Evolutionary conservation across 2,888 invertebrate genomes (phyloP).

Genomic region (Andrena bicolor): DNA sequence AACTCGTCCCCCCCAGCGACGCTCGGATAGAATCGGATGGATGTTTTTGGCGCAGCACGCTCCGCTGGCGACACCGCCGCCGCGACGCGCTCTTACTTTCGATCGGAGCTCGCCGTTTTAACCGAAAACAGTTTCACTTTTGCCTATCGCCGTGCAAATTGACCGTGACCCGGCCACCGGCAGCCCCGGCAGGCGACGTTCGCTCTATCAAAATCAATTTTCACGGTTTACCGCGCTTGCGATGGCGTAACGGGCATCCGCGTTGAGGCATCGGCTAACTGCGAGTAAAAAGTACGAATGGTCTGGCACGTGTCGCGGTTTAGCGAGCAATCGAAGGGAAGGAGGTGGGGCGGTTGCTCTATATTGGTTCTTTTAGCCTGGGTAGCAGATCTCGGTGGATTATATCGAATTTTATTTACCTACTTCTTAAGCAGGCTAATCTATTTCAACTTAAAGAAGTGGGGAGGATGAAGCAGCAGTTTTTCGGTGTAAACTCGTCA

Average conservation of each 20-base stretch:
- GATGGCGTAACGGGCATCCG: slow-evolving; percentile 1
- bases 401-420: no score
- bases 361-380: no score
- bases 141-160: slow-evolving; percentile 69
- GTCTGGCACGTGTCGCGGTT: no score
- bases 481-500: no score
- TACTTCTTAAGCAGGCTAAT: no score
- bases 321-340: no score
- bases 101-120: slow-evolving; percentile 70
- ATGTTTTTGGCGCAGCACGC: slow-evolving; percentile 29
- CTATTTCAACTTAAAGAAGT: no score
- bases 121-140: slow-evolving; percentile 71
- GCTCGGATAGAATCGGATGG: neutral
- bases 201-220: slow-evolving; percentile 73
- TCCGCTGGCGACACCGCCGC: slow-evolving; percentile 36
- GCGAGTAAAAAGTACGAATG: no score
- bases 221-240: slow-evolving; percentile 32
- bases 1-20: neutral
- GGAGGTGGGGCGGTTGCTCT: no score
- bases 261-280: no score
- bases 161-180: slow-evolving; percentile 66
- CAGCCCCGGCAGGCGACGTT: slow-evolving; percentile 44
- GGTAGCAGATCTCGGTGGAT: no score
- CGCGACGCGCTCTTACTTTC: slow-evolving; percentile 69
- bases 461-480: no score